Conservation (phyloP, 2,113 vertebrate genomes). For the Heterotis niloticus region DNA sequence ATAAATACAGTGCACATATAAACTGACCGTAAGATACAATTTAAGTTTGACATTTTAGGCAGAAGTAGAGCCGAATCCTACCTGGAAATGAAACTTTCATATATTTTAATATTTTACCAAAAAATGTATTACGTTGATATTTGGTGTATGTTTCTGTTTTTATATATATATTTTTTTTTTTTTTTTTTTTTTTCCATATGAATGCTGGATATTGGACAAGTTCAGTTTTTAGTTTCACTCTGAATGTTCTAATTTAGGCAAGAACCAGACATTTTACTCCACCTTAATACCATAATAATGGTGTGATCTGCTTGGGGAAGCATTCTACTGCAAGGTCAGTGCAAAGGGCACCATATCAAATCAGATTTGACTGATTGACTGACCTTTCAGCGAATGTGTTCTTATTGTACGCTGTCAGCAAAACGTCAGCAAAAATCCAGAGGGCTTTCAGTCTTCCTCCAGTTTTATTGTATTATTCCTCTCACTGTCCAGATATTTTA, state of each 20-base stretch:
- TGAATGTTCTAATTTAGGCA: not conserved
- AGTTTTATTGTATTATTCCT: constrained; percentile 1
- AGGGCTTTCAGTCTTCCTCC: not conserved
- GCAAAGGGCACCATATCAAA: constrained; percentile 7
- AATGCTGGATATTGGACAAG: too few relatives aligned
- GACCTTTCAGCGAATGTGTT: constrained; percentile 18
- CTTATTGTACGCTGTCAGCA: constrained; percentile 7
- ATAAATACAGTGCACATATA: too few relatives aligned
- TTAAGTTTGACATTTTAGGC: too few relatives aligned
- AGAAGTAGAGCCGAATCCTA: too few relatives aligned
- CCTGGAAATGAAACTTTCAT: too few relatives aligned
- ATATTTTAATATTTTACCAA: not conserved
- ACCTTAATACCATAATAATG: not conserved
- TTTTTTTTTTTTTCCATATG: too few relatives aligned
- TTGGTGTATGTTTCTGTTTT: not conserved
- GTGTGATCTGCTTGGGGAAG: not conserved
- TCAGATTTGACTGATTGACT: constrained; percentile 16
- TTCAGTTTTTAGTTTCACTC: not conserved
- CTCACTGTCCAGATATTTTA: constrained; percentile 16
- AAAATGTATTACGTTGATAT: not conserved
- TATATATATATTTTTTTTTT: too few relatives aligned
- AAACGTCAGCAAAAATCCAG: constrained; percentile 22
- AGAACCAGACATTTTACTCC: not conserved
- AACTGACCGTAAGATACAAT: too few relatives aligned
- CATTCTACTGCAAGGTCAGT: not conserved